Conservation (phyloP, 2,113 vertebrate genomes). For the Dasypus novemcinctus region DNA sequence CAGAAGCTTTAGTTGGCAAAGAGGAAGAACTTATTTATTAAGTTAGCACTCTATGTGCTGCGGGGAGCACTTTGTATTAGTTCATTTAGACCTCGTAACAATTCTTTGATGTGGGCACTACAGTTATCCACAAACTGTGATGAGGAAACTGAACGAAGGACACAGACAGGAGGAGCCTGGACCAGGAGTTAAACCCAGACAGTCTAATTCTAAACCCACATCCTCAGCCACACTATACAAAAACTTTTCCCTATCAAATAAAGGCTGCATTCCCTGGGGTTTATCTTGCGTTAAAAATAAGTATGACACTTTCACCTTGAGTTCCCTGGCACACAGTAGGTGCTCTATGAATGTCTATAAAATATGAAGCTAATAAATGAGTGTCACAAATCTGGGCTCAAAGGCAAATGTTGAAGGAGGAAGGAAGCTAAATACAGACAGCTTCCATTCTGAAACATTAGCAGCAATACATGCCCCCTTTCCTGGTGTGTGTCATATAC, state of each 20-base stretch:
- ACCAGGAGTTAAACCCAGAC: background rate
- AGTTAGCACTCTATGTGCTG: rapidly evolving
- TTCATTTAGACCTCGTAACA: background rate
- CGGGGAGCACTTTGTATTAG: background rate
- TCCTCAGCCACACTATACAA: rapidly evolving
- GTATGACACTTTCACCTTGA: background rate
- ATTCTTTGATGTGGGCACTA: background rate
- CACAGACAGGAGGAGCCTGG: background rate
- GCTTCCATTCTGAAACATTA: background rate
- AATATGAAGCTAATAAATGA: background rate
- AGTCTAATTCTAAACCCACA: rapidly evolving
- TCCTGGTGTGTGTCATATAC: too few species aligned
- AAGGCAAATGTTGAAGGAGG: background rate
- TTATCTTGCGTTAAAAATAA: background rate
- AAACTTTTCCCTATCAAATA: too few species aligned
- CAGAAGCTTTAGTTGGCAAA: background rate
- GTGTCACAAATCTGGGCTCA: background rate
- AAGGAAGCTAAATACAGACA: background rate
- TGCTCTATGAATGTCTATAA: background rate
- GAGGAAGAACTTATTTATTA: background rate
- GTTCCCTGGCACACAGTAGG: background rate
- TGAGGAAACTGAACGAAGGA: background rate
- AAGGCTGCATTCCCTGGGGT: background rate
- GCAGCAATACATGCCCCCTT: too few species aligned
- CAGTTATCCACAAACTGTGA: background rate